Evolutionary conservation across 2,888 invertebrate genomes (phyloP).

Genomic region (Rhogogaster chlorosoma): DNA sequence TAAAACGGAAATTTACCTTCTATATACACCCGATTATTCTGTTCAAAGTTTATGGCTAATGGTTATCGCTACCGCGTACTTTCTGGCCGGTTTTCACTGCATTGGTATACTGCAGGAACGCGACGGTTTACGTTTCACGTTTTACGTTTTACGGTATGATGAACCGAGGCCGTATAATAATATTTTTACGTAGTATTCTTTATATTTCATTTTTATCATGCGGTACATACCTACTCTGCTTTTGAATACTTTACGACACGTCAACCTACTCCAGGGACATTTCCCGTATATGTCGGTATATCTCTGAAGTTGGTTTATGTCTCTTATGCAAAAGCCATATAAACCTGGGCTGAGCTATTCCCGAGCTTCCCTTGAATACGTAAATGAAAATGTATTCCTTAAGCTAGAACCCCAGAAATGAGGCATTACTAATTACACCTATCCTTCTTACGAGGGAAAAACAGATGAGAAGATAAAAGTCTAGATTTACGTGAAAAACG

Average conservation of each 20-base stretch:
- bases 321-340: conserved; percentile 18
- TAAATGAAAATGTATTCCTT: background rate
- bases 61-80: background rate
- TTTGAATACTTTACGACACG: conserved; percentile 25
- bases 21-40: background rate
- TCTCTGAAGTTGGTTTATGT: conserved; percentile 7
- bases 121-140: background rate
- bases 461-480: background rate
- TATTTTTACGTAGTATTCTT: conserved; percentile 11
- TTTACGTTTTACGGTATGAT: conserved; percentile 6
- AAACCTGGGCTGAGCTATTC: background rate
- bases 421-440: background rate
- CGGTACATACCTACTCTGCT: conserved; percentile 1
- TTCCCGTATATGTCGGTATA: background rate
- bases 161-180: background rate
- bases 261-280: conserved; percentile 16
- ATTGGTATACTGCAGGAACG: background rate
- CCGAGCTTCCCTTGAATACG: background rate
- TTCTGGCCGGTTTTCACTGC: background rate
- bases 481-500: too few relatives aligned
- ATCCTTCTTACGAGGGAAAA: background rate
- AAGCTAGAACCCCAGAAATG: background rate
- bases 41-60: background rate
- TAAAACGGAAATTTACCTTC: background rate
- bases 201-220: conserved; percentile 27